Evolutionary conservation across 2,888 invertebrate species (phyloP), one percentile per base, ranked within the genome.

Genomic region (Bembecia ichneumoniformis): DNA sequence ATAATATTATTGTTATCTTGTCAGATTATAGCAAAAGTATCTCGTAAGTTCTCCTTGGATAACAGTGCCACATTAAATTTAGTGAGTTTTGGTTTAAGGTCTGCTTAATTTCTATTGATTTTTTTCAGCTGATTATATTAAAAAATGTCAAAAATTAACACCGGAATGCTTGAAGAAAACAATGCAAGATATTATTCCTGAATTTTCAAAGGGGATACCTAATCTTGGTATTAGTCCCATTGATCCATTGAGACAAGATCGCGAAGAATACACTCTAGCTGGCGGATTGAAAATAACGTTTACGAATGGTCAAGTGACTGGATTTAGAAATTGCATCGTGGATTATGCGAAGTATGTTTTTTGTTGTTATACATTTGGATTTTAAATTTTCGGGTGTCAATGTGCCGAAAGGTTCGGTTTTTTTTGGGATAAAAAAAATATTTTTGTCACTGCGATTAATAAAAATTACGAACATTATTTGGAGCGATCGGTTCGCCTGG

Each of bases 261-360:
- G 55, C 11, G 52, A 76, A 1, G 55, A 60, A 0, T 35, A 40
- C 40, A 40, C 9, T n/a, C 7, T 40, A 40, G 40, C 40, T 40
- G 40, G 40, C n/a, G 82, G 82, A 9, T 68, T 83, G 4, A 74
- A 71, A 55, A 55, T 82, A 4, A 60, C 71, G 11, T 57, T 82
- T 2, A 52, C 50, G 5, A 64, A 82, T 51, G 80, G 78, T 28
- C 57, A 55, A n/a, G 43, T 72, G 35, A 74, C 71, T 36, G 83
- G 83, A 5, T 50, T 79, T n/a, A 66, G 60, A 47, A 80, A 79
- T 52, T 83, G 83, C 47, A 53, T 57, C 0, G 68, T 83, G 1
- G 75, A 82, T 49, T 60, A 66, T 16, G 49, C 48, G 4, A 52
- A 36, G 52, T 52, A 50, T 45, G 50, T 48, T 28, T 28, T 28